These are phyloP conservation scores for Sinopyrophorus schimmeli DNA, from an alignment of 2,888 invertebrate genomes.

Conservation along the genomic window DNA sequence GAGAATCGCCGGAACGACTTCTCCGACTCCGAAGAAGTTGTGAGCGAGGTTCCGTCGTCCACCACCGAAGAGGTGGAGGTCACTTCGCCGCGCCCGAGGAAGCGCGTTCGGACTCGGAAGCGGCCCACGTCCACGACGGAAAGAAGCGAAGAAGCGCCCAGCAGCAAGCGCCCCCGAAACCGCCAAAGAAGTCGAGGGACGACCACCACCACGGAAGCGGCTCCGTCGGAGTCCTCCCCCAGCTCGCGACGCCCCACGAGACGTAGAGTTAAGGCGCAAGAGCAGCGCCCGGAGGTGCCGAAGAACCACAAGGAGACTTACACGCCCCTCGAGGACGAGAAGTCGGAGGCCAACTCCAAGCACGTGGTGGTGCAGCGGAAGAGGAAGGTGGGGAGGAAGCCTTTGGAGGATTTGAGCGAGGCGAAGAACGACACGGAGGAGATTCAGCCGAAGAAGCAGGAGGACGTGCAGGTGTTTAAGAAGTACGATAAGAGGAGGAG, in stretches of 20 bases:
- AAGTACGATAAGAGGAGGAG: conserved; percentile 36
- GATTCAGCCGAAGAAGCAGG: conserved; percentile 1
- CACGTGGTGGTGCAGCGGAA: conserved; percentile 4
- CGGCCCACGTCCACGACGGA: conserved; percentile 9
- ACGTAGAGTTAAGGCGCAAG: conserved; percentile 16
- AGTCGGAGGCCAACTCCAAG: conserved; percentile 5
- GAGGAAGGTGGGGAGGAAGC: too few relatives aligned
- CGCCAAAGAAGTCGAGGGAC: conserved; percentile 14
- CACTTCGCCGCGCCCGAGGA: background rate
- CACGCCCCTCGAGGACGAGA: conserved; percentile 23
- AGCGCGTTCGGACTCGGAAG: conserved; percentile 10
- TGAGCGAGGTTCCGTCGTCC: conserved; percentile 4
- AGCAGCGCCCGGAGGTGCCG: conserved; percentile 23
- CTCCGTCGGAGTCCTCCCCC: conserved; percentile 1
- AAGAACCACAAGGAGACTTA: conserved; percentile 36
- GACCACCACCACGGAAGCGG: conserved; percentile 11
- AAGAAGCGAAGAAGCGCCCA: background rate
- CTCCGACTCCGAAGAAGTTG: conserved; percentile 1
- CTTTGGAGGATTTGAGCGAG: conserved; percentile 1
- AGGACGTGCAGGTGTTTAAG: conserved; percentile 37
- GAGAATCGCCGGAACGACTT: background rate
- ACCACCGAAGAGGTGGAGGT: conserved; percentile 3
- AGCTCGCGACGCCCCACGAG: conserved; percentile 5
- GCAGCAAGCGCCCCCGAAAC: background rate
- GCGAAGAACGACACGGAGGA: conserved; percentile 10